Evolutionary conservation across 2,113 vertebrate species (phyloP).

Genomic region (Anguilla rostrata): DNA sequence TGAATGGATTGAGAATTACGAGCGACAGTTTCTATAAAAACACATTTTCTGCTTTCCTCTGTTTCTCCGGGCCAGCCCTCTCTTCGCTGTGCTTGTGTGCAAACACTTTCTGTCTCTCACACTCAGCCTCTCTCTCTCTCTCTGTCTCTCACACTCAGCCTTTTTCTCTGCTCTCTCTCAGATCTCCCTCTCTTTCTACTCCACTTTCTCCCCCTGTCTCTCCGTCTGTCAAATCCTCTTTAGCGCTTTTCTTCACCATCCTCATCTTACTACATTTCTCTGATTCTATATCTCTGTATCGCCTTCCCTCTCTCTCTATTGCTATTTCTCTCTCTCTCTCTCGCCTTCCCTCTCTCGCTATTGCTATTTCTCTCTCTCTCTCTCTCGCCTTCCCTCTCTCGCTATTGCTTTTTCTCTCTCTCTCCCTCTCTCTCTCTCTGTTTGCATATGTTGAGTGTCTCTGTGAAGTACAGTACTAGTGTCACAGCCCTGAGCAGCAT

Average conservation of each 20-base stretch:
- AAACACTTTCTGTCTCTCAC: not conserved
- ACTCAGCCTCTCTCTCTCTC: not conserved
- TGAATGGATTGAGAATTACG: not conserved
- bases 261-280: not conserved
- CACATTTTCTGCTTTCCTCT: not conserved
- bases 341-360: too few relatives aligned
- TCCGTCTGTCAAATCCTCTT: slow-evolving; percentile 27
- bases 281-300: not conserved
- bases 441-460: not conserved
- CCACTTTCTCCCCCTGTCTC: slow-evolving; percentile 13
- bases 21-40: too few relatives aligned
- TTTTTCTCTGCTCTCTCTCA: not conserved
- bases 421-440: slow-evolving; percentile 2
- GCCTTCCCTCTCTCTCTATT: not conserved
- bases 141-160: not conserved
- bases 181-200: slow-evolving; percentile 4
- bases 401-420: not conserved
- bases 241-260: not conserved
- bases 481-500: not conserved
- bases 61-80: not conserved
- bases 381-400: not conserved
- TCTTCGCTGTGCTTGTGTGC: slow-evolving; percentile 22
- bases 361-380: slow-evolving; percentile 12
- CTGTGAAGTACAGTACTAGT: not conserved
- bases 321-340: slow-evolving; percentile 6